Conservation (phyloP, 2,797 vertebrate genomes). For the Scleropages formosus region DNA sequence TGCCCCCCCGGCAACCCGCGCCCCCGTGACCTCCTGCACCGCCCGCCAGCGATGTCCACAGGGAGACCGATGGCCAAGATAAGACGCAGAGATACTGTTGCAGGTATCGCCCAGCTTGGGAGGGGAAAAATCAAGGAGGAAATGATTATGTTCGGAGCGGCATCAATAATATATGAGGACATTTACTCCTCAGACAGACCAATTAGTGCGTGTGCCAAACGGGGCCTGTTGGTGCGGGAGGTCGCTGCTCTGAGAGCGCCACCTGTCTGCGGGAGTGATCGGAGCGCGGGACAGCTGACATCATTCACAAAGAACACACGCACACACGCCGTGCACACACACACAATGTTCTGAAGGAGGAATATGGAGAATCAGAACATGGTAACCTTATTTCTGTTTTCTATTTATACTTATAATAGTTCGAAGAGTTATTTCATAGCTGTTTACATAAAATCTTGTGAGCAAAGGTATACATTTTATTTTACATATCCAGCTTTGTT, state of each 20-base stretch:
- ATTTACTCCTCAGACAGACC: slow-evolving; percentile 55
- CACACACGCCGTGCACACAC: slow-evolving; percentile 16
- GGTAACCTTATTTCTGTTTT: too few species aligned
- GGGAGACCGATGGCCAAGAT: slow-evolving; percentile 25
- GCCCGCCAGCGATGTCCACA: slow-evolving; percentile 24
- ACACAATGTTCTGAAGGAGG: too few species aligned
- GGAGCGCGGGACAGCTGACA: not conserved
- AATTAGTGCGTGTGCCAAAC: slow-evolving; percentile 38
- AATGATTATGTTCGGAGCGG: slow-evolving; percentile 56
- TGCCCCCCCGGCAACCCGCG: slow-evolving; percentile 49
- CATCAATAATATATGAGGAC: slow-evolving; percentile 65
- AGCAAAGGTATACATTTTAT: not conserved
- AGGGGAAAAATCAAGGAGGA: slow-evolving; percentile 45
- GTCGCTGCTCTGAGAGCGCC: not conserved
- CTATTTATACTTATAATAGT: too few species aligned
- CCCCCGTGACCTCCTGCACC: not conserved
- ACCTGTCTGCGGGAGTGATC: not conserved
- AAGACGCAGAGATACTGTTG: slow-evolving; percentile 48
- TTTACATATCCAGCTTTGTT: not conserved
- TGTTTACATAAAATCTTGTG: too few species aligned
- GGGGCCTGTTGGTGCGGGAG: not conserved
- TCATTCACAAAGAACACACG: not conserved
- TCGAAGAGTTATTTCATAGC: too few species aligned
- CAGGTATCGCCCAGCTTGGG: slow-evolving; percentile 33
- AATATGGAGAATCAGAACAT: too few species aligned